Evolutionary conservation across 2,113 vertebrate species (phyloP), one percentile per base, ranked within the genome.

Genomic region (Grammomys surdaster): DNA sequence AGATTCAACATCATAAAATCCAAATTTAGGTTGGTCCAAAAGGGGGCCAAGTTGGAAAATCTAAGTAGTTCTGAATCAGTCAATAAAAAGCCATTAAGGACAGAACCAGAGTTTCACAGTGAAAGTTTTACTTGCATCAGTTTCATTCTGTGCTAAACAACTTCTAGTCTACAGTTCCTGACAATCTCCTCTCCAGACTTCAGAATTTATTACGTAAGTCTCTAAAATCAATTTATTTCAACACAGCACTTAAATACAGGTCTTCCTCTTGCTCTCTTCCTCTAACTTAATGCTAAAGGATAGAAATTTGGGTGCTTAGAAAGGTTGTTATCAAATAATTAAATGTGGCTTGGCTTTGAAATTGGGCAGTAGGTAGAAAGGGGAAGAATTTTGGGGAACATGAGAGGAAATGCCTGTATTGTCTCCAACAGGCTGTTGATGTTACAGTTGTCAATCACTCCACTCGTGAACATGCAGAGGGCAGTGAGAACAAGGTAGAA

Each of bases 11-110:
- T 43, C 13, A 16, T 63, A 46, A 73, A 88, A 91, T 76, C 8
- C 90, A 5, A 90, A 87, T 73, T 86, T 46, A 78, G 16, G 22
- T 96, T 20, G 48, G 67, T 92, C 73, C 56, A 84, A 14, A 82
- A 82, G 14, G 58, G 36, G 12, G 22, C 36, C 6, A 40, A 58
- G 22, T 60, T 82, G 60, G 11, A 84, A 77, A 40, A 40, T 60
- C 24, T 60, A n/a, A 40, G n/a, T 28, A 84, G 20, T n/a, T 9
- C 20, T 73, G 72, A 84, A 28, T 60, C 12, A 60, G 56, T 60
- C 54, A 28, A 84, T 63, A 7, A 9, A 16, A 40, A 60, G 22
- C 54, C 8, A 13, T 43, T 84, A 40, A 63, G n/a, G 60, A 43
- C 22, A 63, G 22, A 84, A 16, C 7, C 7, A 60, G 81, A 84